Base-by-base conservation (phyloP, 2,113 vertebrate genomes). In the Brienomyrus brachyistius region DNA sequence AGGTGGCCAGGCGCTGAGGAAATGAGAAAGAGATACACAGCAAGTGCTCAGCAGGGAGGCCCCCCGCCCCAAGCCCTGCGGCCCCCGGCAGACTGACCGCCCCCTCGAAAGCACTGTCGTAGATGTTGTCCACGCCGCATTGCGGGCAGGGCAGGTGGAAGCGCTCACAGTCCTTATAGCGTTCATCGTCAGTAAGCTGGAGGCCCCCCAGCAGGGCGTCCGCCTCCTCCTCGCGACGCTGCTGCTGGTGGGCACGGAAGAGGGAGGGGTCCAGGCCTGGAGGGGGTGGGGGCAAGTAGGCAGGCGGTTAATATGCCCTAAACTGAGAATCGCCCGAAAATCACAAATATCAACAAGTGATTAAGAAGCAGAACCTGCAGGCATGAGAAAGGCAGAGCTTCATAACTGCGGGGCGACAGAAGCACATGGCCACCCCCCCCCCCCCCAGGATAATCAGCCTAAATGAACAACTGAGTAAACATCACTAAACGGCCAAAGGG, bases 111-210 rank as follows among this genome's bases (percentile, higher is more conserved):
- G 97, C 97, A 90, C 92, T 96, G 94, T 98, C 97, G 89, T 98
- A 99, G 95, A 97, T 96, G 94, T 99, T 99, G 92, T 99, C 97
- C 0, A 96, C 97, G 92, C 95, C 95, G 0, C 98, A 99, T 50
- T 95, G 94, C 5, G 96, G 97, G 92, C 98, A 99, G 91, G 94
- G 91, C 94, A 98, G 98, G 88, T 96, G 97, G 94, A 99, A 98
- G 92, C 96, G 96, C 92, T 99, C 97, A 48, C 97, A 98, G 92
- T 99, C 97, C 89, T 94, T 97, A 87, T 98, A 99, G 88, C 97
- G 98, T 93, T 99, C 98, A 92, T 98, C 98, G 83, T 99, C 98
- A 0, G 97, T 98, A 91, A 99, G 97, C 94, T 99, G 98, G 90
- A 95, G 96, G 90, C 95, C 97, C 91, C 98, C 98, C 93, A 99